phyloP scores from a whole-genome alignment of 2,797 vertebrate genomes.

The Danio aesculapii region DNA sequence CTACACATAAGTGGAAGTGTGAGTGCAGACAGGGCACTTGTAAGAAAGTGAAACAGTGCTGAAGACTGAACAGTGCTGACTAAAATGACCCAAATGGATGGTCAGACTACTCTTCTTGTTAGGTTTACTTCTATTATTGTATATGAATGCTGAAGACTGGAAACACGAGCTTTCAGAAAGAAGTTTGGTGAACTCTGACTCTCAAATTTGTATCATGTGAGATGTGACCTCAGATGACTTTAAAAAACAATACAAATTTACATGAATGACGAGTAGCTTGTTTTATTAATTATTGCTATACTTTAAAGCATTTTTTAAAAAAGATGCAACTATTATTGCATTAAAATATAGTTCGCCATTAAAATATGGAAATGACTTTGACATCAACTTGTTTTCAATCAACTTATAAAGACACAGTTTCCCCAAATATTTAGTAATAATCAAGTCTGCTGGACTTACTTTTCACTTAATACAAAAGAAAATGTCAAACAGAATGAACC shows the following conservation, averaged over 20 bases:
- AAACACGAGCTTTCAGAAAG: background rate
- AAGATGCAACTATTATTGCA: no score
- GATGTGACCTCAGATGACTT: no score
- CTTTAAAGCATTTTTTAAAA: no score
- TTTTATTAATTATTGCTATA: no score
- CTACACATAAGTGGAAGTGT: no score
- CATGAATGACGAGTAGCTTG: no score
- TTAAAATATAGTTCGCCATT: no score
- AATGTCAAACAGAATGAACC: background rate
- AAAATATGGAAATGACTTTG: no score
- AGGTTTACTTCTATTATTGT: background rate
- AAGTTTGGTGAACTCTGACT: constrained; percentile 1
- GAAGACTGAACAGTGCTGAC: background rate
- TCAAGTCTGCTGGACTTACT: background rate
- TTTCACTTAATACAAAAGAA: background rate
- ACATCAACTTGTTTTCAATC: no score
- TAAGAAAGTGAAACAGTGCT: background rate
- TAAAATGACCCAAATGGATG: background rate
- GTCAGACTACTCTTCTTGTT: background rate
- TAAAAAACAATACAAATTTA: no score
- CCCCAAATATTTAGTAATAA: no score
- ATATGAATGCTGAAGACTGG: background rate
- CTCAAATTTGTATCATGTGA: background rate
- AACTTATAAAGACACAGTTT: background rate
- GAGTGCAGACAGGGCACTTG: background rate